Evolutionary conservation across 2,888 invertebrate genomes (phyloP), one percentile per base, ranked within the genome.

Genomic region (Monochamus alternatus): DNA sequence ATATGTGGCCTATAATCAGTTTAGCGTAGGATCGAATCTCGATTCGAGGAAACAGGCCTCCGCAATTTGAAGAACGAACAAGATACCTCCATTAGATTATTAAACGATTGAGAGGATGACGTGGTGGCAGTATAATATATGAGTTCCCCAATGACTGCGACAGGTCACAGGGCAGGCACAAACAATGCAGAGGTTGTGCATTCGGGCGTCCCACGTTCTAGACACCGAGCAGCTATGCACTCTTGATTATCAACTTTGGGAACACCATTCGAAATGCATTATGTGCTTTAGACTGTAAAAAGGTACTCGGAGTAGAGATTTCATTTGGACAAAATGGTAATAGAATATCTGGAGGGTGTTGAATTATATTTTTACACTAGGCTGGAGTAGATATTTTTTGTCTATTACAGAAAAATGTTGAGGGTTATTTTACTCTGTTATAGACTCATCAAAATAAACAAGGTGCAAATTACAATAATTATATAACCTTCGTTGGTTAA

Each of bases 141-240:
- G 58, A 65, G 58, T 32, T 73, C 65, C 73, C 65, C 58, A 59
- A 64, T 65, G 73, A 52, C 73, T 65, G 73, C 73, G 65, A 73
- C 59, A 73, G 73, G 65, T 65, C 65, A 55, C 73, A 73, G 73
- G 66, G 66, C 65, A 51, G 58, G 65, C 65, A 65, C 47, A 65
- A 65, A 65, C 70, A 71, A 71, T 65, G 66, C 65, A 73, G 65
- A 63, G 73, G 73, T 73, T 73, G 73, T 73, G 65, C 65, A 73
- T 66, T 73, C 59, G 66, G 59, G 65, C 65, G 66, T 73, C 58
- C 44, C 63, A n/a, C 58, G 65, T 65, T 65, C 66, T 73, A 66
- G 73, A 59, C 70, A 63, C 65, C 58, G 65, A 73, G 59, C 66
- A 65, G 65, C 60, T 65, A 44, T 47, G 64, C 58, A 65, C 47